A percentile compares a stretch with the other conserved stretches of the same genome.
Conservation (phyloP, 2,113 vertebrate species). For the Silurus asotus region DNA sequence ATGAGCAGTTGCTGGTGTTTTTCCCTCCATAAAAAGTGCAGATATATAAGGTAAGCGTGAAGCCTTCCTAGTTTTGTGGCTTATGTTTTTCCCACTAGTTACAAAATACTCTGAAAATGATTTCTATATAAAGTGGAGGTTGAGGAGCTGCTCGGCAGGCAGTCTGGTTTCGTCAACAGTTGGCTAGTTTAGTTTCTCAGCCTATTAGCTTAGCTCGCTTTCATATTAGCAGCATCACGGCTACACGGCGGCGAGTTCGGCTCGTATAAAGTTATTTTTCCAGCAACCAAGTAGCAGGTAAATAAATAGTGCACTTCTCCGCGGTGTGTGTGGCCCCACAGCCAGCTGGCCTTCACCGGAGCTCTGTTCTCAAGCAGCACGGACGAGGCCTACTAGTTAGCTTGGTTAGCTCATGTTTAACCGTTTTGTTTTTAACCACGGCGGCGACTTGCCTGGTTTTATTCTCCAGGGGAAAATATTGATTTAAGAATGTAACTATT, state of each 20-base stretch:
- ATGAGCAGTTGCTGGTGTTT: conserved; percentile 30
- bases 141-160: neutral
- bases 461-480: neutral
- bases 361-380: neutral
- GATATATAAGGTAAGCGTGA: conserved; percentile 33
- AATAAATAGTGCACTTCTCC: neutral
- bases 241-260: neutral
- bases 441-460: neutral
- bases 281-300: too few relatives aligned
- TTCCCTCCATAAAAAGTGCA: conserved; percentile 41
- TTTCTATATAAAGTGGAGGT: neutral
- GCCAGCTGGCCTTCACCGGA: neutral
- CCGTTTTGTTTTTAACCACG: neutral
- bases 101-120: neutral
- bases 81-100: neutral
- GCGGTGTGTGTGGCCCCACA: neutral
- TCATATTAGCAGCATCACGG: neutral
- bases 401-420: neutral
- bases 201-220: conserved; percentile 28
- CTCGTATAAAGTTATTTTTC: too few relatives aligned
- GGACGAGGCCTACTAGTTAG: neutral
- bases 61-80: neutral
- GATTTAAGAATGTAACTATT: too few relatives aligned
- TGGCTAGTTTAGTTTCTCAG: conserved; percentile 48
- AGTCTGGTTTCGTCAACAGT: conserved; percentile 5